A percentile compares a stretch with the other conserved stretches of the same genome.
These are phyloP conservation scores for Yponomeuta evonymella DNA, from an alignment of 2,888 invertebrate species.

Conservation along the genomic window DNA sequence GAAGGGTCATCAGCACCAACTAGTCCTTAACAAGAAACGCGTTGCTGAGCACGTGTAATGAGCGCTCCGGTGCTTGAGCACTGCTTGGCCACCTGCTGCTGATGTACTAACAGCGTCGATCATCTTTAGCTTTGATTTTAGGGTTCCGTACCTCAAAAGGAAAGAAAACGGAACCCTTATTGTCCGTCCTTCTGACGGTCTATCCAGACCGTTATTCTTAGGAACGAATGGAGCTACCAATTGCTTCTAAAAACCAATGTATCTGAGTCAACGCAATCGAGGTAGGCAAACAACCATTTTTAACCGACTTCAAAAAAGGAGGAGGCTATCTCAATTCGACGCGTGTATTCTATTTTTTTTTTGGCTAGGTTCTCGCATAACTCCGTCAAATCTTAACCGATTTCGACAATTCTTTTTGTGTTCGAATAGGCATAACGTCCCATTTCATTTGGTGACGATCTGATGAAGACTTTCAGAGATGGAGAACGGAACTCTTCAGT, in stretches of 20 bases:
- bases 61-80: conserved; percentile 23
- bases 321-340: too few relatives aligned
- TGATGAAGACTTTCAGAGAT: too few relatives aligned
- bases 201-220: neutral
- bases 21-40: conserved; percentile 36
- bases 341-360: too few relatives aligned
- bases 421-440: too few relatives aligned
- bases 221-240: neutral
- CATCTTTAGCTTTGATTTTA: neutral
- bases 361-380: too few relatives aligned
- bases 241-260: neutral
- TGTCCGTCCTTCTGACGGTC: neutral
- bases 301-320: too few relatives aligned
- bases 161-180: neutral
- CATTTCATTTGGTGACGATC: too few relatives aligned
- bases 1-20: conserved; percentile 31
- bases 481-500: too few relatives aligned
- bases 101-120: neutral
- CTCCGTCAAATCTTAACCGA: too few relatives aligned
- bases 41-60: conserved; percentile 35
- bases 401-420: too few relatives aligned
- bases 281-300: too few relatives aligned
- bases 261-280: too few relatives aligned
- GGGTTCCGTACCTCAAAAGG: conserved; percentile 3
- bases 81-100: neutral